Evolutionary conservation across 2,113 vertebrate genomes (phyloP).

Genomic region (Heterotilapia buettikoferi): DNA sequence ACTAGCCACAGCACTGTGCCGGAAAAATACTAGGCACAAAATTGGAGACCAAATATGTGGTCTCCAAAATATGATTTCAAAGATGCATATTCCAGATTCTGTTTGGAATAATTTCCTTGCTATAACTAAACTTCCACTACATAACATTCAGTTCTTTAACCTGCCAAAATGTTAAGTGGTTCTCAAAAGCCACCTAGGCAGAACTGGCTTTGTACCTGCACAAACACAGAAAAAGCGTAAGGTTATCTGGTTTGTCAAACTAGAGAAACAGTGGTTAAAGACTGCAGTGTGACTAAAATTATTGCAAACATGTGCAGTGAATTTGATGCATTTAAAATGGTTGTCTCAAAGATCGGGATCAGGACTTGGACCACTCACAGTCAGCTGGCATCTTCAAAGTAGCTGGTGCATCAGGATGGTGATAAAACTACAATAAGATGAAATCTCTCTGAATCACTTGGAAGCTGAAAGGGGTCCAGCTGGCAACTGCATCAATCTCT

Average conservation of each 20-base stretch:
- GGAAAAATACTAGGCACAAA: not conserved
- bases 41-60: not conserved
- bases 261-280: not conserved
- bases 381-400: not conserved
- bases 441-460: not conserved
- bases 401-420: not conserved
- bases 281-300: not conserved
- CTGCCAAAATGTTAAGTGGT: not conserved
- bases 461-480: not conserved
- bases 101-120: not conserved
- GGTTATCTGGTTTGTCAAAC: not conserved
- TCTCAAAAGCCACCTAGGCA: not conserved
- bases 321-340: not conserved
- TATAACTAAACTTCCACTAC: not conserved
- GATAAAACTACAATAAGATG: not conserved
- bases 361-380: not conserved
- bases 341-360: rapidly evolving
- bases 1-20: rapidly evolving
- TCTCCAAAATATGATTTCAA: not conserved
- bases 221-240: not conserved
- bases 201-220: not conserved
- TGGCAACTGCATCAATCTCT: not conserved
- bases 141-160: not conserved
- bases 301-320: not conserved
- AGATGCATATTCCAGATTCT: not conserved